Evolutionary conservation across 1,140 invertebrate genomes (phyloP), one percentile per base, ranked within the genome.

Genomic region (Pseudomyrmex cubaensis): DNA sequence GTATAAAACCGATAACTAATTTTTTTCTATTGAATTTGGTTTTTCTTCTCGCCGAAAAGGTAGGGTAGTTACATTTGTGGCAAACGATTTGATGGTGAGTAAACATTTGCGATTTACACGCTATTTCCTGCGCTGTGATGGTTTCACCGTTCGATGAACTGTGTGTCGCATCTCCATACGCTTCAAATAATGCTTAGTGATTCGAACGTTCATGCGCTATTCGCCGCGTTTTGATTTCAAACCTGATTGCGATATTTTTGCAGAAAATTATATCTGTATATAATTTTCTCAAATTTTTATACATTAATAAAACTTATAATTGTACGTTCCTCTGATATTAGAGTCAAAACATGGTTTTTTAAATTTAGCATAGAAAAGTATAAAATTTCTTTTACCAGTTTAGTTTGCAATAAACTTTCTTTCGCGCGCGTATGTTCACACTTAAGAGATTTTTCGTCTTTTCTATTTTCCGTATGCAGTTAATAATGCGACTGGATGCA

Each of bases 31-130:
- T 12, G 22, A 57, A 66, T 50, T 61, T 2, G 17, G 10, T 1
- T 46, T 77, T 69, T 20, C 2, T 15, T 8, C 20, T 35, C 20
- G 5, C 13, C 7, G 0, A 20, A 48, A 15, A 25, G 15, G 15
- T 35, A 54, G 46, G 3, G 1, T n/a, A 52, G 9, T 20, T 12
- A 44, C 52, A 20, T n/a, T 73, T 67, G 61, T 52, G 50, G 64
- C 62, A 25, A 25, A 82, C 17, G 25, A 75, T 80, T 72, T 83
- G 74, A 80, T 84, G 74, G 72, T 73, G 72, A 61, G 69, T 66
- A 87, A 87, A 84, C 61, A 87, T 87, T 84, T 66, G 25, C 72
- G 63, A 87, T 87, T 83, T 83, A 82, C 73, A 46, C 59, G 54
- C 57, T 59, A 67, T 77, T 83, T 72, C 54, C 25, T 54, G 35